Percentiles rank a stretch among this genome's conserved stretches.
These are phyloP conservation scores for Chelmon rostratus DNA, from an alignment of 2,797 vertebrate species.

Conservation along the genomic window DNA sequence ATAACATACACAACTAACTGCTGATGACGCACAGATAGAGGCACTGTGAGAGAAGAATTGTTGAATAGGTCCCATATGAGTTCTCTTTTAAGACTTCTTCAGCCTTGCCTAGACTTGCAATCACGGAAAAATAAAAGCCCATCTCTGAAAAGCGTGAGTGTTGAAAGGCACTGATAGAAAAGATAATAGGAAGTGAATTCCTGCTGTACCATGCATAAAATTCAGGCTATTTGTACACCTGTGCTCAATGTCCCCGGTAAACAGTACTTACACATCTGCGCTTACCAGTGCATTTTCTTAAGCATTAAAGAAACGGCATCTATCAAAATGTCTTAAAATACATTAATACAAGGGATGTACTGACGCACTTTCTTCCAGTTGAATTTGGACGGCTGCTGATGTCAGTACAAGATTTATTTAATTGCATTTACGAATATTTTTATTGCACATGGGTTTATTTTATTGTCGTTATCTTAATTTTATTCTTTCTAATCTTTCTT, in stretches of 20 bases:
- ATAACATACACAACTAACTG: constrained; percentile 5
- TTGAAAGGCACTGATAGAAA: constrained; percentile 41
- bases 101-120: constrained; percentile 48
- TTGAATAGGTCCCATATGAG: not conserved
- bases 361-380: too few relatives aligned
- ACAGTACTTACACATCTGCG: constrained; percentile 12
- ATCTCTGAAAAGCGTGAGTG: constrained; percentile 20
- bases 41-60: constrained; percentile 7
- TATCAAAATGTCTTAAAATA: not conserved
- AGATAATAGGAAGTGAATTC: constrained; percentile 33
- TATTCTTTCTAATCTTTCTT: too few relatives aligned
- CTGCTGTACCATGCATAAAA: constrained; percentile 2
- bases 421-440: too few relatives aligned
- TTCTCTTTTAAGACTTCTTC: constrained; percentile 27
- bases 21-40: constrained; percentile 2
- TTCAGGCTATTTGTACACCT: constrained; percentile 38
- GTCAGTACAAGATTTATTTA: too few relatives aligned
- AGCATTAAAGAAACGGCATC: not conserved
- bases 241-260: not conserved
- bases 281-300: not conserved
- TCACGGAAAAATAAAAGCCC: constrained; percentile 27
- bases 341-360: not conserved
- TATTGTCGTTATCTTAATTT: too few relatives aligned
- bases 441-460: too few relatives aligned
- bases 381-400: too few relatives aligned